phyloP scores from a whole-genome alignment of 2,888 invertebrate genomes.

The Cylloceria caligata region DNA sequence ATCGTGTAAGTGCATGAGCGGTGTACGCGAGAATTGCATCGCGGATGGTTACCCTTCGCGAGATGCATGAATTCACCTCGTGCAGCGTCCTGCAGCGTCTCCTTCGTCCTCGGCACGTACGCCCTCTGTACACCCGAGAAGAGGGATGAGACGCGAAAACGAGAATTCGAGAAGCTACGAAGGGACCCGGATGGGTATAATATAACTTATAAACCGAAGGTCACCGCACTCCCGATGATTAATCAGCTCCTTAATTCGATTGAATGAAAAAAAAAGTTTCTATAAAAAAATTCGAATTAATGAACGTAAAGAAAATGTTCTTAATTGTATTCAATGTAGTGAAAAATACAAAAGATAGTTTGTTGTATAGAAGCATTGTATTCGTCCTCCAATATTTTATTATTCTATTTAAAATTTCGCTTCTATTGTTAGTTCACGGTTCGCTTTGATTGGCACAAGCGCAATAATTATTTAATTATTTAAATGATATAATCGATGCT shows the following conservation, averaged over 20 bases:
- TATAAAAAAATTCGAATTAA: no score
- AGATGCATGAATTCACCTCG: conserved; percentile 56
- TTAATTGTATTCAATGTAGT: no score
- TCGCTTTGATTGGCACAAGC: no score
- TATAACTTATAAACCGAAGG: conserved; percentile 53
- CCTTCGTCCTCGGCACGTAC: conserved; percentile 45
- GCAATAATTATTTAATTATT: no score
- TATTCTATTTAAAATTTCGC: no score
- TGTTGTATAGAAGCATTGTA: no score
- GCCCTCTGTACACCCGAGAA: conserved; percentile 26
- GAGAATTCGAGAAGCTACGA: conserved; percentile 31
- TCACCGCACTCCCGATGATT: conserved; percentile 57
- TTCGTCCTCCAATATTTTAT: no score
- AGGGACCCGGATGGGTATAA: conserved; percentile 52
- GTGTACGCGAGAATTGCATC: conserved; percentile 31
- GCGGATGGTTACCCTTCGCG: conserved; percentile 27
- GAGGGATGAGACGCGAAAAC: conserved; percentile 36
- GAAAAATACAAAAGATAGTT: no score
- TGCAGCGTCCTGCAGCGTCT: conserved; percentile 27
- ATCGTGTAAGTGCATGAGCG: conserved; percentile 9
- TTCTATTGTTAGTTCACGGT: no score
- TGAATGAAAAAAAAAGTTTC: background rate
- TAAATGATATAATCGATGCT: no score
- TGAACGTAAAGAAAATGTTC: no score
- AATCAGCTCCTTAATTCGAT: conserved; percentile 13